Conservation (phyloP, 2,797 vertebrate species). For the Phoxinus dragarum region DNA sequence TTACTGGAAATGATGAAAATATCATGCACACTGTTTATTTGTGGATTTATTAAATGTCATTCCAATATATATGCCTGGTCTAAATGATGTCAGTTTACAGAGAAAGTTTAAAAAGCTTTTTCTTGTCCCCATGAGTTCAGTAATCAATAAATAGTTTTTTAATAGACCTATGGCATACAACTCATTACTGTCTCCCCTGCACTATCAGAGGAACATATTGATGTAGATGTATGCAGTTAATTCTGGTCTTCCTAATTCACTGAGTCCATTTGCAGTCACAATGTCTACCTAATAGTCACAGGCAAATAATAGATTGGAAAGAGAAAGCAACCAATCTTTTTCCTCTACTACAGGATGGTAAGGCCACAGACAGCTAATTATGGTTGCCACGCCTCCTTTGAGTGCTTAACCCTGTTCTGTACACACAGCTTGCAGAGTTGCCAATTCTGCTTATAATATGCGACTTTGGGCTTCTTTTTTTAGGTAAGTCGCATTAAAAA, state of each 20-base stretch:
- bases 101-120: constrained; percentile 57
- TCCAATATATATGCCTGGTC: background rate
- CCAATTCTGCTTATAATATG: no score
- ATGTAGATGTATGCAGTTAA: constrained; percentile 17
- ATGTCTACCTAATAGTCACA: constrained; percentile 28
- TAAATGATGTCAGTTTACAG: background rate
- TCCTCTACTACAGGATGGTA: background rate
- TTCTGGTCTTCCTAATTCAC: constrained; percentile 28
- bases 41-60: background rate
- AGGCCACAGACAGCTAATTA: constrained; percentile 5
- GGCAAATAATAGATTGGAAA: constrained; percentile 20
- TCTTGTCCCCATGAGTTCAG: constrained; percentile 3
- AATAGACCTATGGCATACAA: constrained; percentile 22
- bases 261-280: constrained; percentile 18
- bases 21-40: background rate
- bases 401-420: background rate
- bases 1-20: constrained; percentile 25
- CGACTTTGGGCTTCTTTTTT: no score
- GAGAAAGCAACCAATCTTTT: constrained; percentile 10
- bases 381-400: background rate
- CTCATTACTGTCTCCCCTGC: constrained; percentile 27
- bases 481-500: no score
- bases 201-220: constrained; percentile 23
- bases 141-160: constrained; percentile 28
- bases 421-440: background rate